These are phyloP conservation scores for Strigamia transsilvanica DNA, from an alignment of 2,888 invertebrate species.

Conservation along the genomic window DNA sequence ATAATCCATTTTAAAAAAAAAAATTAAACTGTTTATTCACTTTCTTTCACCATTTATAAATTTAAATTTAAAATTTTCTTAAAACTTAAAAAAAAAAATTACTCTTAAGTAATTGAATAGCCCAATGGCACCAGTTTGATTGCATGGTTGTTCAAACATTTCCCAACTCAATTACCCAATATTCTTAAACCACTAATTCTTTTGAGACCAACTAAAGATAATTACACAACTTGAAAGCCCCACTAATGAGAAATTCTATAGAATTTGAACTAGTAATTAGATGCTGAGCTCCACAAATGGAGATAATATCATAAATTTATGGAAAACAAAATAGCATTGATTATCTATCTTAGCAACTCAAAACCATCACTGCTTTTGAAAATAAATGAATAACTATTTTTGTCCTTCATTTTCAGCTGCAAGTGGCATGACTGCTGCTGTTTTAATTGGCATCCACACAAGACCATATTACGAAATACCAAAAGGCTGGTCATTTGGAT, in stretches of 20 bases:
- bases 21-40: not conserved
- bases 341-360: too few species aligned
- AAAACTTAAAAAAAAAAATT: too few species aligned
- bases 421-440: conserved; percentile 35
- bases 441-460: conserved; percentile 1
- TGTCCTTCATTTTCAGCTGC: not conserved
- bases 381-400: too few species aligned
- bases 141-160: not conserved
- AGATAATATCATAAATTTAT: not conserved
- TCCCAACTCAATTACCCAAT: conserved; percentile 4
- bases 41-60: too few species aligned
- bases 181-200: not conserved
- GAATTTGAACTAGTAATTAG: not conserved
- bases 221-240: not conserved
- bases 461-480: not conserved
- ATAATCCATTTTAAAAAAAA: not conserved
- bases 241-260: not conserved
- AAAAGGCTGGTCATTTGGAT: conserved; percentile 50
- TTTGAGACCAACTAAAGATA: not conserved
- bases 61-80: too few species aligned
- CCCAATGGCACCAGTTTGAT: too few species aligned
- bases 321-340: not conserved
- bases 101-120: too few species aligned
- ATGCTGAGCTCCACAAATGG: too few species aligned
- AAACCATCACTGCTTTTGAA: too few species aligned